These are phyloP conservation scores for Valencia hispanica DNA, from an alignment of 2,797 vertebrate species.

Conservation along the genomic window DNA sequence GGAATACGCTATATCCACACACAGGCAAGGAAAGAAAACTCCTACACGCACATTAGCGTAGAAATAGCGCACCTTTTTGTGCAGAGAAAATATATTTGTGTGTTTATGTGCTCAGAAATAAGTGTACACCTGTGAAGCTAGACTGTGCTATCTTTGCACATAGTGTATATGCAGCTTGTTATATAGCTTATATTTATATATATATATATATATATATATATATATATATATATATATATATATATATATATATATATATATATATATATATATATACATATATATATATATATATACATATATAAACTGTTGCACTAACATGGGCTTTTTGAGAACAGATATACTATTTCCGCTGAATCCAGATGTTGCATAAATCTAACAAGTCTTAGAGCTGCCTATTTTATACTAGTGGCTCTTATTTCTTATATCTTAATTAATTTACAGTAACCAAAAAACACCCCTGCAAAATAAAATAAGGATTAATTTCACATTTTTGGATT, in stretches of 20 bases:
- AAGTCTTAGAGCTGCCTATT: background rate
- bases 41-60: conserved; percentile 5
- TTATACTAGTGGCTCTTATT: background rate
- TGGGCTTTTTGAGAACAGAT: background rate
- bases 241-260: too few species aligned
- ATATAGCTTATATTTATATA: background rate
- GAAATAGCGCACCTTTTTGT: conserved; percentile 14
- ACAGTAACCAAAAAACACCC: background rate
- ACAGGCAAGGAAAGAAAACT: conserved; percentile 21
- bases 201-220: too few species aligned
- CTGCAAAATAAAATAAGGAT: background rate
- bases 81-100: background rate
- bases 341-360: too few species aligned
- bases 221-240: too few species aligned
- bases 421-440: background rate
- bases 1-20: conserved; percentile 57
- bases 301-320: background rate
- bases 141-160: background rate
- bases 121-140: background rate
- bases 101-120: background rate
- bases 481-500: background rate
- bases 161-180: background rate
- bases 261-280: too few species aligned
- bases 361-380: background rate
- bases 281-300: too few species aligned